Evolutionary conservation across 2,113 vertebrate species (phyloP).

Genomic region (Nothoprocta perdicaria): DNA sequence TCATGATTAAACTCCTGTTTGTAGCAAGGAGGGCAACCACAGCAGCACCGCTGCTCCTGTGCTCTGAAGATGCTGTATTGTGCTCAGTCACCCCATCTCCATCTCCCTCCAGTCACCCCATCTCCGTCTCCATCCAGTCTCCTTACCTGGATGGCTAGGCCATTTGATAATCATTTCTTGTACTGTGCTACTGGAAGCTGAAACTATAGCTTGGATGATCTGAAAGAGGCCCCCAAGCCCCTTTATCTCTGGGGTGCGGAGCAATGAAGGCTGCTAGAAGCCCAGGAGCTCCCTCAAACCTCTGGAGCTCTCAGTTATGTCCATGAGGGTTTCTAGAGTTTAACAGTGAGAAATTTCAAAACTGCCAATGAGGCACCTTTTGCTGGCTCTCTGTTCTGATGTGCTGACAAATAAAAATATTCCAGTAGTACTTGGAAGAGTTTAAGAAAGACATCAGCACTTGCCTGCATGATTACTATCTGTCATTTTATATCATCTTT

Average conservation of each 20-base stretch:
- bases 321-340: not conserved
- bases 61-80: not conserved
- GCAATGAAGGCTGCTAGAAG: not conserved
- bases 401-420: not conserved
- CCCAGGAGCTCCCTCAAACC: not conserved
- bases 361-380: not conserved
- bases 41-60: not conserved
- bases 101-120: not conserved
- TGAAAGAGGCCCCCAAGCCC: not conserved
- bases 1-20: not conserved
- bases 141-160: not conserved
- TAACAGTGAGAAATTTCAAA: not conserved
- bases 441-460: not conserved
- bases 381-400: not conserved
- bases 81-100: not conserved
- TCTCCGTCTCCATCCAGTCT: not conserved
- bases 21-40: not conserved
- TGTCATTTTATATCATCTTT: not conserved
- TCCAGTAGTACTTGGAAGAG: not conserved
- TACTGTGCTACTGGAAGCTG: not conserved
- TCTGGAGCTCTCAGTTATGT: not conserved
- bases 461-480: not conserved
- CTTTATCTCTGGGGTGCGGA: rapidly evolving
- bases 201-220: not conserved
- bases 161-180: not conserved